Percentiles rank a stretch among this genome's conserved stretches.
These are phyloP conservation scores for Trematocara zebra DNA, from an alignment of 2,113 vertebrate genomes.

Conservation along the genomic window DNA sequence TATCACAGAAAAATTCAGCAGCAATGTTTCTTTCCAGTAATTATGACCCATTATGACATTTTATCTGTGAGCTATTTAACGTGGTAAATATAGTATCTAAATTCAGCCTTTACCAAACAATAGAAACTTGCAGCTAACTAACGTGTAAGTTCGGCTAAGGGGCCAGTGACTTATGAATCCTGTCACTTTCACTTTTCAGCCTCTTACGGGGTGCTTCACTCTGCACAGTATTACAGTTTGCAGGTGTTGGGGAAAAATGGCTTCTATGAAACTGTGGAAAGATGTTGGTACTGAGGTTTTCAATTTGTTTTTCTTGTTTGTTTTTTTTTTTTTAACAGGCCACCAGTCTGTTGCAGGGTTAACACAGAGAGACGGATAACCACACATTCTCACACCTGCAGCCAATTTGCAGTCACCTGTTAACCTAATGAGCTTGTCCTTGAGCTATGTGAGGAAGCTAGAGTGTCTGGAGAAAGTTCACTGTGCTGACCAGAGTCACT, in stretches of 20 bases:
- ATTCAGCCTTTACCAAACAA: neutral
- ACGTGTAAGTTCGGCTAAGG: neutral
- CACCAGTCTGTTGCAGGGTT: neutral
- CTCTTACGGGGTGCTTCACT: rapidly evolving
- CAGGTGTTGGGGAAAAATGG: neutral
- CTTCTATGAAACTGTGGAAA: neutral
- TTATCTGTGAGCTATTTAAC: neutral
- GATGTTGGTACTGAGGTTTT: neutral
- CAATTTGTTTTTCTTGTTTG: neutral
- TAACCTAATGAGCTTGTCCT: neutral
- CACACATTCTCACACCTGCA: neutral
- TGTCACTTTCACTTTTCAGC: neutral
- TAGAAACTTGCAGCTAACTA: neutral
- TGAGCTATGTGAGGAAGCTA: neutral
- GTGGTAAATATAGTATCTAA: neutral
- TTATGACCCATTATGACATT: neutral
- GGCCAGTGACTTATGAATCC: neutral
- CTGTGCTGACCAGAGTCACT: neutral
- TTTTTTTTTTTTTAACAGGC: neutral
- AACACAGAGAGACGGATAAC: neutral
- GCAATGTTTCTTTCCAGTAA: neutral
- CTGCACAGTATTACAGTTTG: neutral
- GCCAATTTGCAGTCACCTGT: neutral
- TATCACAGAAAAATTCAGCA: neutral
- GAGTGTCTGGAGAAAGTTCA: neutral